Percentiles rank a stretch among this genome's conserved stretches.
phyloP scores from a whole-genome alignment of 2,797 vertebrate genomes.

The Enoplosus armatus region DNA sequence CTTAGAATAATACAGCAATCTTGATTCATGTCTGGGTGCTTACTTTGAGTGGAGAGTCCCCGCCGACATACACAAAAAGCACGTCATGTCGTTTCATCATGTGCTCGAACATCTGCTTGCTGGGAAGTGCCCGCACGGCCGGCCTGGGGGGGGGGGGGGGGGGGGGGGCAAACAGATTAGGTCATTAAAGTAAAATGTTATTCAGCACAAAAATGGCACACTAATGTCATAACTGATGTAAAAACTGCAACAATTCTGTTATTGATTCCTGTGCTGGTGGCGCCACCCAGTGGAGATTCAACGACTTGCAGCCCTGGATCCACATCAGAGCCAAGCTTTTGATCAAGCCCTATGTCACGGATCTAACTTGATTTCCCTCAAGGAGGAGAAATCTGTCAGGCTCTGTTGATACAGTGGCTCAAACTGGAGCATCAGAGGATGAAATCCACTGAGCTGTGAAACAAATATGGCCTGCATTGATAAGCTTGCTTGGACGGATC shows the following conservation, averaged over 20 bases:
- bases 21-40: conserved; percentile 44
- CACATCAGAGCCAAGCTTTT: conserved; percentile 61
- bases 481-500: conserved; percentile 51
- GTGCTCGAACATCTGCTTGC: conserved; percentile 96
- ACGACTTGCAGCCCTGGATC: conserved; percentile 19
- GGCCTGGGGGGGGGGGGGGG: conserved; percentile 87
- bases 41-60: conserved; percentile 96
- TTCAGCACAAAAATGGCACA: conserved; percentile 3
- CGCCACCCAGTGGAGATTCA: conserved; percentile 71
- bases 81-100: conserved; percentile 93
- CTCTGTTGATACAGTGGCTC: conserved; percentile 65
- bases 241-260: neutral
- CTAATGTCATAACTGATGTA: neutral
- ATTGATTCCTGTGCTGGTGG: conserved; percentile 41
- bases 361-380: conserved; percentile 66
- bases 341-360: conserved; percentile 70
- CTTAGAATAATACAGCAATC: neutral
- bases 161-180: no score
- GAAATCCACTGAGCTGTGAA: conserved; percentile 52
- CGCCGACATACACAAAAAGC: conserved; percentile 95
- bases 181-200: neutral
- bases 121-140: conserved; percentile 93
- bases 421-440: conserved; percentile 62
- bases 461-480: conserved; percentile 64
- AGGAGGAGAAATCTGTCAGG: conserved; percentile 69